These are phyloP conservation scores for Peromyscus maniculatus DNA, from an alignment of 2,113 vertebrate species.

Conservation along the genomic window DNA sequence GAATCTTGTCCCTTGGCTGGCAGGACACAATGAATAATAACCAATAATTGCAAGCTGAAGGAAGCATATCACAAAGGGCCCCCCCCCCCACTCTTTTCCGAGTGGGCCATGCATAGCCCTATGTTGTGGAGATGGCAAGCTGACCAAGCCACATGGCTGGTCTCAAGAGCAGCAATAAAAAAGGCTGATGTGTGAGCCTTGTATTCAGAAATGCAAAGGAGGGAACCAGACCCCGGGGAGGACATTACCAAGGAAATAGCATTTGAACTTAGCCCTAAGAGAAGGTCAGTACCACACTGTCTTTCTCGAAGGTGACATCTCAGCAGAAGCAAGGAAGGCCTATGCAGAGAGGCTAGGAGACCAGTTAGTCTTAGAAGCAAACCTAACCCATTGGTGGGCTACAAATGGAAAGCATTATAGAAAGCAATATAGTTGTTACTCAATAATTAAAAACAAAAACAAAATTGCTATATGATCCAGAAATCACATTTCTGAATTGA, in stretches of 20 bases:
- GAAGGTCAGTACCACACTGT: neutral
- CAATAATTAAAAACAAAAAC: neutral
- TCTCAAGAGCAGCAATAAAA: neutral
- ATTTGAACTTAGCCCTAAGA: neutral
- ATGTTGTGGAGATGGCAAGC: neutral
- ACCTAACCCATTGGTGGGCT: neutral
- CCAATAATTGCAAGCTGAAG: neutral
- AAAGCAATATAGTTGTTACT: neutral
- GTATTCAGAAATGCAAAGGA: neutral
- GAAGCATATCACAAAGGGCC: rapidly evolving
- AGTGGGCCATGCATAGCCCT: no score
- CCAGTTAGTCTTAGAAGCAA: neutral
- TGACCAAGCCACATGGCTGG: neutral
- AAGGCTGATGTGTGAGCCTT: neutral
- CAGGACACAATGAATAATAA: neutral
- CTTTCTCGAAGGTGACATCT: neutral
- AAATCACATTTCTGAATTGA: neutral
- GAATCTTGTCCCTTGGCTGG: neutral
- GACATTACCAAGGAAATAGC: neutral
- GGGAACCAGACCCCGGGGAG: neutral
- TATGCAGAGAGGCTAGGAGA: neutral
- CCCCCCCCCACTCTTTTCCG: neutral
- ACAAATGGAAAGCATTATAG: neutral
- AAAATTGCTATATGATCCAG: neutral
- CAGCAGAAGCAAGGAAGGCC: neutral